Evolutionary conservation across 2,888 invertebrate genomes (phyloP).

Genomic region (Apodemia duryi): DNA sequence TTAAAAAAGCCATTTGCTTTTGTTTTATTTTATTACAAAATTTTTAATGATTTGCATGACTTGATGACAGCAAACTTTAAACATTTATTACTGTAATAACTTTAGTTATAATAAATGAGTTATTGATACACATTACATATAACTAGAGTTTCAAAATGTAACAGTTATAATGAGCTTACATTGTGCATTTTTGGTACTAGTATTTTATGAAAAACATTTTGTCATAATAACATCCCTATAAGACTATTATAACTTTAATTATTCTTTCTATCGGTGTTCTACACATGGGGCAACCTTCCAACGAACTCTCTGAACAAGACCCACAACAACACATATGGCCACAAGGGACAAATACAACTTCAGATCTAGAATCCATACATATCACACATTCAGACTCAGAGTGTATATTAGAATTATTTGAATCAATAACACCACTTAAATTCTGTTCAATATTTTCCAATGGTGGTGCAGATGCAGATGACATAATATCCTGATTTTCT

Average conservation of each 20-base stretch:
- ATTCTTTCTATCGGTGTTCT: conserved; percentile 83
- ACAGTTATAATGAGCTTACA: not conserved
- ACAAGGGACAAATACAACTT: conserved; percentile 91
- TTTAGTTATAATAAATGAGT: too few relatives aligned
- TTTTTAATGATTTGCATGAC: too few relatives aligned
- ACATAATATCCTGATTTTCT: conserved; percentile 34
- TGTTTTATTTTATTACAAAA: too few relatives aligned
- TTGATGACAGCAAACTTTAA: too few relatives aligned
- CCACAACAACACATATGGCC: conserved; percentile 92
- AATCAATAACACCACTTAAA: conserved; percentile 53
- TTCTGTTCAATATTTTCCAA: conserved; percentile 42
- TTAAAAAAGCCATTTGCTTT: not conserved
- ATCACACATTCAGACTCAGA: conserved; percentile 87
- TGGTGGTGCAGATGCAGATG: conserved; percentile 47
- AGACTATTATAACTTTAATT: conserved; percentile 81
- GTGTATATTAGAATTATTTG: conserved; percentile 44
- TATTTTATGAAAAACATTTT: not conserved
- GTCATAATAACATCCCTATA: conserved; percentile 23
- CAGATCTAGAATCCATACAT: conserved; percentile 86
- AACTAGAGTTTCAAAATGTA: too few relatives aligned
- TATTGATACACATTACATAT: too few relatives aligned
- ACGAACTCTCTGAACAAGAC: conserved; percentile 80
- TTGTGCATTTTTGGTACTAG: not conserved
- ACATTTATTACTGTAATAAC: too few relatives aligned
- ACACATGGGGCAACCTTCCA: conserved; percentile 88